These are phyloP conservation scores for Ptilorrhoa leucosticta DNA, from an alignment of 2,113 vertebrate species.

Conservation along the genomic window DNA sequence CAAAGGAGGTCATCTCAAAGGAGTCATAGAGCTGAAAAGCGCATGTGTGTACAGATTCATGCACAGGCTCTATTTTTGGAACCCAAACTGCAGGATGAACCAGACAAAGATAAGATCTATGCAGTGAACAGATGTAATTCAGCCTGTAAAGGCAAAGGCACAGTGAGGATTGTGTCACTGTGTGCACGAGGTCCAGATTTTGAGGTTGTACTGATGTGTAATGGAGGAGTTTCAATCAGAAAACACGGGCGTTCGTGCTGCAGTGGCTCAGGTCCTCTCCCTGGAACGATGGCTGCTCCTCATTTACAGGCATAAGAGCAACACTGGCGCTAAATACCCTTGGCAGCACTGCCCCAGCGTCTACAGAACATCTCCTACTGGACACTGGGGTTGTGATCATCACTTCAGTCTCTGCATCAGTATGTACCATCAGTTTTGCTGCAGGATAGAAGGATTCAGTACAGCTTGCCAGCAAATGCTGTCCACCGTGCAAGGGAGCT, in stretches of 20 bases:
- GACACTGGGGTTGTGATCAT: not conserved
- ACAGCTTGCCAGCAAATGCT: not conserved
- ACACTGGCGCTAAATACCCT: not conserved
- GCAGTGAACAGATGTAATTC: not conserved
- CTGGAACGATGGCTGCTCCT: not conserved
- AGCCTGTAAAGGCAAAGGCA: not conserved
- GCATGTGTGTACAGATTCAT: not conserved
- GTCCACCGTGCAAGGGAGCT: not conserved
- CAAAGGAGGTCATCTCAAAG: constrained; percentile 7
- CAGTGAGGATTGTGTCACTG: not conserved
- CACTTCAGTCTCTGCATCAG: not conserved
- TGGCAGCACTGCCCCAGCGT: not conserved
- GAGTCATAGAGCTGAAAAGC: not conserved
- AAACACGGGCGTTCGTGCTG: not conserved
- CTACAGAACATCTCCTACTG: not conserved
- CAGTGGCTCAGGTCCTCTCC: not conserved
- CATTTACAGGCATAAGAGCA: not conserved
- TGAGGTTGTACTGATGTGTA: not conserved
- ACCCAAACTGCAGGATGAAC: not conserved
- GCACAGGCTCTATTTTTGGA: constrained; percentile 1
- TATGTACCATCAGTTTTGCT: not conserved
- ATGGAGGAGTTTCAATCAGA: not conserved
- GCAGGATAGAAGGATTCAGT: not conserved
- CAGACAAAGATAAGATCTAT: not conserved
- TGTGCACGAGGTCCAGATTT: not conserved